These are phyloP conservation scores for Sinocyclocheilus anophthalmus DNA, from an alignment of 2,113 vertebrate genomes.

Conservation along the genomic window DNA sequence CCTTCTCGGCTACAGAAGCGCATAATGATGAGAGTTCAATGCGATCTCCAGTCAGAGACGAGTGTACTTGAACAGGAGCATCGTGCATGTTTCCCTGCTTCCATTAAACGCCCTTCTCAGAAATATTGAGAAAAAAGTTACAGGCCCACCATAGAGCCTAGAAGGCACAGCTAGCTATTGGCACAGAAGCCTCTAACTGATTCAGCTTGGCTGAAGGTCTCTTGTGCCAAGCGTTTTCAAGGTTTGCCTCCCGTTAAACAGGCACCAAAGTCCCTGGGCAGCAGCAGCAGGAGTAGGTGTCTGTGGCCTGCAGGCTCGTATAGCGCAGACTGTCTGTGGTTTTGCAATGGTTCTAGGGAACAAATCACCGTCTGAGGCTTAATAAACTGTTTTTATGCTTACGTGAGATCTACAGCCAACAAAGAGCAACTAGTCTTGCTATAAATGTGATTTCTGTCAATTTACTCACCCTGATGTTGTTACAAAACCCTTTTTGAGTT, in stretches of 20 bases:
- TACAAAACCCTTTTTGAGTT: not conserved
- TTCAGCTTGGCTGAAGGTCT: not conserved
- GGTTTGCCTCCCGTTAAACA: not conserved
- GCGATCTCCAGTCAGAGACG: too few relatives aligned
- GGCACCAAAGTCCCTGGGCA: not conserved
- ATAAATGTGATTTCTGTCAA: not conserved
- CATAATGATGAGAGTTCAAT: too few relatives aligned
- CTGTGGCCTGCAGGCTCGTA: not conserved
- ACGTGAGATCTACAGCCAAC: not conserved
- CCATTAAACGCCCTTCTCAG: too few relatives aligned
- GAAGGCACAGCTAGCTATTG: not conserved
- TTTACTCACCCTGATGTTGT: not conserved
- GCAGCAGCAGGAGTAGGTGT: not conserved
- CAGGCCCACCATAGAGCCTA: too few relatives aligned
- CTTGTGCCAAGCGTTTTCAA: not conserved
- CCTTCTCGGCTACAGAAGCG: too few relatives aligned
- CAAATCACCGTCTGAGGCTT: slow-evolving; percentile 1
- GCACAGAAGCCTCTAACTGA: slow-evolving; percentile 14
- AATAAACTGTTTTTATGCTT: not conserved
- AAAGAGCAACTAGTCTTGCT: not conserved
- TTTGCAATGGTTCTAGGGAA: not conserved
- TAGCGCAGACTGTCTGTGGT: not conserved
- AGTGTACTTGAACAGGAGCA: too few relatives aligned
- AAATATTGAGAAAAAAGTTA: too few relatives aligned
- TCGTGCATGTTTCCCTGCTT: too few relatives aligned